Conservation (phyloP, 2,888 invertebrate genomes). For the Pseudolycoriella hygida region DNA sequence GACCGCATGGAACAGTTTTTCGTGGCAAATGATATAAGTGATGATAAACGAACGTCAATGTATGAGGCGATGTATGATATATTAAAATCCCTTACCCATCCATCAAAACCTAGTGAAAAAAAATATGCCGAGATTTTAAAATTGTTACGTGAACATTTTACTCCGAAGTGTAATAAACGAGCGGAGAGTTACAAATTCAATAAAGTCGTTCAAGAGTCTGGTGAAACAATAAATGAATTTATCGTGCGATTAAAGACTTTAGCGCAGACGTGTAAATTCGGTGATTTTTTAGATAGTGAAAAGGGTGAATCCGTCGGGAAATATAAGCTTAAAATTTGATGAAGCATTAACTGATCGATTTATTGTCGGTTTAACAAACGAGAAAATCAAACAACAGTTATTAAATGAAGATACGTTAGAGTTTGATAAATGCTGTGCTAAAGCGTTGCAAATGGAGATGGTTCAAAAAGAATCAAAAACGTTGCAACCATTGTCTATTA, state of each 20-base stretch:
- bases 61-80: too few species aligned
- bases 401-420: not conserved
- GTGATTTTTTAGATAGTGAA: not conserved
- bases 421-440: not conserved
- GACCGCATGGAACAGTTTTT: too few species aligned
- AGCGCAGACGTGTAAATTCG: not conserved
- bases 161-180: too few species aligned
- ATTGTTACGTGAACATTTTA: too few species aligned
- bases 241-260: not conserved
- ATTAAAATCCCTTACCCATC: too few species aligned
- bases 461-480: not conserved
- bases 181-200: not conserved
- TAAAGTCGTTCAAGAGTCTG: not conserved
- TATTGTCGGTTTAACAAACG: not conserved
- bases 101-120: too few species aligned
- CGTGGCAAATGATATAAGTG: too few species aligned
- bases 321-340: not conserved
- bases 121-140: too few species aligned
- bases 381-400: not conserved
- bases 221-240: not conserved
- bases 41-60: too few species aligned
- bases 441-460: not conserved
- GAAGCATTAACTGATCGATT: not conserved
- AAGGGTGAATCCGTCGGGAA: not conserved
- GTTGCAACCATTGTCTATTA: not conserved